Percentiles rank a stretch among this genome's conserved stretches.
Conservation (phyloP, 1,140 invertebrate genomes). For the Epicauta chinensis region DNA sequence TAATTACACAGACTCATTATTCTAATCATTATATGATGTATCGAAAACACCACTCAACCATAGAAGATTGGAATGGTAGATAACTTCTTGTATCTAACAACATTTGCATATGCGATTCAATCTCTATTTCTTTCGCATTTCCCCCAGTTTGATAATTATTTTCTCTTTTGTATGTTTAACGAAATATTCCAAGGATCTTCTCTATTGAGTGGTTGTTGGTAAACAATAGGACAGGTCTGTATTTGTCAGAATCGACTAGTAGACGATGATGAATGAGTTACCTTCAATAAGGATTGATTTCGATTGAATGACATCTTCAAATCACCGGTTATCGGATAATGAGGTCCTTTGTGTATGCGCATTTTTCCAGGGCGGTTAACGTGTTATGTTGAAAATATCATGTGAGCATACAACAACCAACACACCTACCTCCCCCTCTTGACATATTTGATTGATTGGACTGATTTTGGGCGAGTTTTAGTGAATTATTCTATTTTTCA, state of each 20-base stretch:
- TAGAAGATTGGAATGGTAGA: too few species aligned
- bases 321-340: neutral
- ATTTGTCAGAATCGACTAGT: conserved; percentile 3
- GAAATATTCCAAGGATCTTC: conserved; percentile 8
- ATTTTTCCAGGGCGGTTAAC: neutral
- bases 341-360: neutral
- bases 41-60: too few species aligned
- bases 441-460: too few species aligned
- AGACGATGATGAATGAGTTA: conserved; percentile 9
- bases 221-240: conserved; percentile 9
- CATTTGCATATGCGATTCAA: neutral
- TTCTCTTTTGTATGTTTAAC: conserved; percentile 6
- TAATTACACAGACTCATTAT: neutral
- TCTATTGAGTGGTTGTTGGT: neutral
- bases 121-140: conserved; percentile 4
- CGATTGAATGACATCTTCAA: conserved; percentile 10
- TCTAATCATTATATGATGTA: too few species aligned
- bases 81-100: neutral
- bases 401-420: neutral
- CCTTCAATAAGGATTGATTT: conserved; percentile 3
- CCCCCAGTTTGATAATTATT: conserved; percentile 4
- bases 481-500: too few species aligned
- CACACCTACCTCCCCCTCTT: neutral
- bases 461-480: too few species aligned
- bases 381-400: neutral